Evolutionary conservation across 2,797 vertebrate genomes (phyloP), one percentile per base, ranked within the genome.

Genomic region (Anolis apletophallus): DNA sequence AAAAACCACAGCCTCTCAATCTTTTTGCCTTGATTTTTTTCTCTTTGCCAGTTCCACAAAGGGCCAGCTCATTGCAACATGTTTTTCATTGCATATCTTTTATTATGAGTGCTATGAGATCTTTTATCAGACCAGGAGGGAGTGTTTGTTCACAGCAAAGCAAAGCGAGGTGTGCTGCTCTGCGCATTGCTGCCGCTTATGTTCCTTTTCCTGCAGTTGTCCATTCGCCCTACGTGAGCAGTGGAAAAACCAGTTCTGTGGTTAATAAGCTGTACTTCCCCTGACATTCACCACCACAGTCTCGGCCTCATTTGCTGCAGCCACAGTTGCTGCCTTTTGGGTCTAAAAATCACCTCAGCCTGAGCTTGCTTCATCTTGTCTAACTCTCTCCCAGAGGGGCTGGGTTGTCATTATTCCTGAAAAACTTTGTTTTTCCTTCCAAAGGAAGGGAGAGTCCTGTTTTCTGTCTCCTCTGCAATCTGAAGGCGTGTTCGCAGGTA

Each of bases 201-300:
- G 0, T 83, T 85, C 40, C 85, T 89, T 91, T 93, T 91, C 88
- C 91, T 84, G 84, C 83, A 32, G 80, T 87, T 87, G 89, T 92
- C 95, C 93, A 89, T 87, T 94, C 86, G 83, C 84, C 87, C 91
- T 75, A 23, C 92, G 26, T 93, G 91, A 94, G 95, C 95, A n/a
- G 95, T 92, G 88, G 95, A 95, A 95, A 94, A 95, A 96, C 95
- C 93, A 93, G 95, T 96, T 96, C 91, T 91, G 94, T 93, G 91
- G 94, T 94, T 94, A 93, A 93, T 91, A 94, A 89, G 40, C 92
- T 92, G 94, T 80, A 95, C 94, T 95, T 96, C 95, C 92, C 92
- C 94, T 93, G 90, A 87, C 90, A 90, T 93, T 92, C 89, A 88
- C 92, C 92, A 93, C 92, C 91, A 94, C 91, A 82, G 91, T 85